phyloP scores from a whole-genome alignment of 1,140 invertebrate species.

The Drosophila melanica region DNA sequence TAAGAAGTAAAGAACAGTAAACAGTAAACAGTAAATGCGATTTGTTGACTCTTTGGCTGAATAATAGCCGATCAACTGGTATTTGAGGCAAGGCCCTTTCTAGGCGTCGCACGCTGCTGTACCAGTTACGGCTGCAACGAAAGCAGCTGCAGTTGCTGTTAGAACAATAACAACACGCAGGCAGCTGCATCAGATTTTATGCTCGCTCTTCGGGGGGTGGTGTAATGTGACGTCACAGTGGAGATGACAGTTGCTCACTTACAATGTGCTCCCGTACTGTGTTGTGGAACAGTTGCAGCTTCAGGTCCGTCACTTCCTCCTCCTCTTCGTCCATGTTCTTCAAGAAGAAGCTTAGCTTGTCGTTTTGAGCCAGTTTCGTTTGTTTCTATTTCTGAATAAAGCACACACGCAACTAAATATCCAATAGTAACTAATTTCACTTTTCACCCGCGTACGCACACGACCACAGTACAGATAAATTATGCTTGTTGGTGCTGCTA shows the following conservation, averaged over 20 bases:
- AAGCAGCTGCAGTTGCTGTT: constrained; percentile 3
- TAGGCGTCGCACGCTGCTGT: constrained; percentile 6
- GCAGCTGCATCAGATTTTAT: constrained; percentile 24
- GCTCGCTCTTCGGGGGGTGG: constrained; percentile 9
- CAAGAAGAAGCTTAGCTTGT: constrained; percentile 62
- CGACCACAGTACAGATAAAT: constrained; percentile 2
- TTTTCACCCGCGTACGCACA: constrained; percentile 27
- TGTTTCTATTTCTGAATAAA: constrained; percentile 16
- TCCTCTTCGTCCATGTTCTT: constrained; percentile 84
- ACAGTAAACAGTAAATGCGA: neutral
- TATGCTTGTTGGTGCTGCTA: constrained; percentile 2
- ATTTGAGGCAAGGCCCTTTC: neutral
- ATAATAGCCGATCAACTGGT: neutral
- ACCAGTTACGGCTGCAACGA: neutral
- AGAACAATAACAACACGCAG: neutral
- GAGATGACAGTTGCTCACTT: constrained; percentile 85
- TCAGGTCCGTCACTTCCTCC: constrained; percentile 88
- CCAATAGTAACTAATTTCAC: constrained; percentile 48
- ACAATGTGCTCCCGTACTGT: constrained; percentile 96
- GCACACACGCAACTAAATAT: constrained; percentile 15
- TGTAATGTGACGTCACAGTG: constrained; percentile 40
- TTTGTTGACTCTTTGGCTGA: neutral
- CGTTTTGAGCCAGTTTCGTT: constrained; percentile 67
- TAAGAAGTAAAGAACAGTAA: constrained; percentile 62
- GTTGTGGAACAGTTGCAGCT: constrained; percentile 95